Evolutionary conservation across 2,113 vertebrate species (phyloP), one percentile per base, ranked within the genome.

Genomic region (Ariopsis seemanni): DNA sequence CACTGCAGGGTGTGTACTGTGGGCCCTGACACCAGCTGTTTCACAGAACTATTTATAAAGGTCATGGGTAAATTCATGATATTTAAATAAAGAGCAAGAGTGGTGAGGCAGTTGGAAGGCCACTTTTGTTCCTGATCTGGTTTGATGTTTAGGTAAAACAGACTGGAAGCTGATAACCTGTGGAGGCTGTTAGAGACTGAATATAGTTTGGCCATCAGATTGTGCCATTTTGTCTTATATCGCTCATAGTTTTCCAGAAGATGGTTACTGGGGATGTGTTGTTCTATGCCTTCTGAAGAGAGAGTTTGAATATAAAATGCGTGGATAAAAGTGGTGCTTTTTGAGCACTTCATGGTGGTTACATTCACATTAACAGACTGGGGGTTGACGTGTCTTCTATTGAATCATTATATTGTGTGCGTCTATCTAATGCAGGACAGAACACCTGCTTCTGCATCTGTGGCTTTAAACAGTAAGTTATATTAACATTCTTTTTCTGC

Each of bases 41-140:
- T 91, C 88, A 80, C 85, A 77, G 83, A 88, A 82, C 88, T 82
- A 88, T 92, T 92, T 84, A 86, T 86, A 91, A 92, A 93, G 89
- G 91, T 92, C 90, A 91, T 75, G 84, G 87, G 84, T 88, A 85
- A 62, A 88, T 88, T 83, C 57, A 78, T 89, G 90, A 85, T 86
- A 74, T 86, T 89, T 89, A 82, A 85, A 88, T 87, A 88, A 84
- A 88, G 80, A 65, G 86, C 48, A 30, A 20, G 60, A 88, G 86
- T 87, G 87, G 86, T 89, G 57, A 82, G 52, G 85, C 60, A 79
- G 89, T 77, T 20, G 84, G 84, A 25, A 78, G 88, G 87, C 85
- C 34, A 12, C 83, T 91, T 91, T 93, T 84, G 82, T 84, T 84
- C 27, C 55, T 52, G 67, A 34, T 14, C 58, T 58, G 80, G 62